Percentiles rank a stretch among this genome's conserved stretches.
Conservation (phyloP, 1,140 invertebrate genomes). For the Cyphomyrmex costatus region DNA sequence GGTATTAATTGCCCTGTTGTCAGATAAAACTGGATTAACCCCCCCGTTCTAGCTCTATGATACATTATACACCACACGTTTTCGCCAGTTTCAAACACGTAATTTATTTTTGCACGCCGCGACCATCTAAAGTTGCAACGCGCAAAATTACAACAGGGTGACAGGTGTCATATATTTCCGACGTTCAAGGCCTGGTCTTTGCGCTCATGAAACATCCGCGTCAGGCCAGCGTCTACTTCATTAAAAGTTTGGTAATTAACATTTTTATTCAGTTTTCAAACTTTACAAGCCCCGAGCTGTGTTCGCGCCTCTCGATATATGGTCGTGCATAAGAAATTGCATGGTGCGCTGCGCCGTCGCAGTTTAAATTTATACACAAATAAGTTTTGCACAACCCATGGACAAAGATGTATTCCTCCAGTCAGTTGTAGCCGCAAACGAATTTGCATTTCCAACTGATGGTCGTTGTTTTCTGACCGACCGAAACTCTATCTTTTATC, state of each 20-base stretch:
- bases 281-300: conserved; percentile 9
- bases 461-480: neutral
- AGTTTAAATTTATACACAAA: neutral
- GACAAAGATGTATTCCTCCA: neutral
- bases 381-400: neutral
- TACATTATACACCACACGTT: neutral
- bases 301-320: conserved; percentile 30
- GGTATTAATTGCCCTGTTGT: neutral
- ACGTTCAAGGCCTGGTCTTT: neutral
- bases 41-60: neutral
- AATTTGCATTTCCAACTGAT: conserved; percentile 10
- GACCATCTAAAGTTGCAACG: conserved; percentile 38
- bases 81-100: conserved; percentile 16
- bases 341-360: neutral
- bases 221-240: conserved; percentile 41
- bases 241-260: conserved; percentile 60
- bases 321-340: conserved; percentile 46
- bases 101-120: conserved; percentile 42
- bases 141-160: conserved; percentile 27
- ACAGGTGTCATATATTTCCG: conserved; percentile 39
- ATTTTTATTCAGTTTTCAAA: conserved; percentile 67
- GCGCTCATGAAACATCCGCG: conserved; percentile 1
- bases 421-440: neutral
- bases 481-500: neutral
- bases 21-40: conserved; percentile 15